These are phyloP conservation scores for Habrosyne pyritoides DNA, from an alignment of 2,888 invertebrate species.

Conservation along the genomic window DNA sequence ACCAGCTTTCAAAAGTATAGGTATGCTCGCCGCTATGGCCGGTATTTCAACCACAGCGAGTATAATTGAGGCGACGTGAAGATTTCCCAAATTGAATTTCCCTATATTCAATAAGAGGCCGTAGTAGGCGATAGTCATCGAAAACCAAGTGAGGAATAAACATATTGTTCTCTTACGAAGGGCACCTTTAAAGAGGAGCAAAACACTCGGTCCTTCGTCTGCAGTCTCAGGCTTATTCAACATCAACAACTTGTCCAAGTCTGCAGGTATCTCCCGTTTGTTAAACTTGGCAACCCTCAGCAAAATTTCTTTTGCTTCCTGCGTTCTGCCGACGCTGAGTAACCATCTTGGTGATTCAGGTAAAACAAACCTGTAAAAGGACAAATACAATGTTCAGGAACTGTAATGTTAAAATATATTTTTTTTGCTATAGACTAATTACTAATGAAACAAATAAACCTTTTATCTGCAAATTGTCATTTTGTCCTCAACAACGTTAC, in stretches of 20 bases:
- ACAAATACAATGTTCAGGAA: neutral
- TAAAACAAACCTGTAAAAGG: slow-evolving; percentile 85
- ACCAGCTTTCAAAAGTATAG: slow-evolving; percentile 89
- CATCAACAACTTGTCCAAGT: slow-evolving; percentile 87
- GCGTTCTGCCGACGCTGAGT: slow-evolving; percentile 87
- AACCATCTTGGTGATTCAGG: slow-evolving; percentile 93
- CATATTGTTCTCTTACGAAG: slow-evolving; percentile 88
- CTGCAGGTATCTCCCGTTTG: slow-evolving; percentile 85
- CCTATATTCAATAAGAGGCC: slow-evolving; percentile 89
- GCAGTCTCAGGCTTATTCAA: slow-evolving; percentile 71
- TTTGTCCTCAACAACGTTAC: neutral
- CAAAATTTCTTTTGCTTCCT: slow-evolving; percentile 86
- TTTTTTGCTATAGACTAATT: neutral
- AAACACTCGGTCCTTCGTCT: slow-evolving; percentile 80
- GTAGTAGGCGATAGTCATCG: slow-evolving; percentile 90
- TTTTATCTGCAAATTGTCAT: neutral
- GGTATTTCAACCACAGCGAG: slow-evolving; percentile 91
- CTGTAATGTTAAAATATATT: neutral
- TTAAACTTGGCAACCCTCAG: slow-evolving; percentile 87
- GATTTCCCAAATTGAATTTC: slow-evolving; percentile 88
- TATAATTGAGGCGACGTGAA: slow-evolving; percentile 89
- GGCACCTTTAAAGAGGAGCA: slow-evolving; percentile 86
- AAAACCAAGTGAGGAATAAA: slow-evolving; percentile 89
- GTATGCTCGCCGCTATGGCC: slow-evolving; percentile 89
- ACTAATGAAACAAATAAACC: neutral